Conservation (phyloP, 2,113 vertebrate species). For the Uria aalge region DNA sequence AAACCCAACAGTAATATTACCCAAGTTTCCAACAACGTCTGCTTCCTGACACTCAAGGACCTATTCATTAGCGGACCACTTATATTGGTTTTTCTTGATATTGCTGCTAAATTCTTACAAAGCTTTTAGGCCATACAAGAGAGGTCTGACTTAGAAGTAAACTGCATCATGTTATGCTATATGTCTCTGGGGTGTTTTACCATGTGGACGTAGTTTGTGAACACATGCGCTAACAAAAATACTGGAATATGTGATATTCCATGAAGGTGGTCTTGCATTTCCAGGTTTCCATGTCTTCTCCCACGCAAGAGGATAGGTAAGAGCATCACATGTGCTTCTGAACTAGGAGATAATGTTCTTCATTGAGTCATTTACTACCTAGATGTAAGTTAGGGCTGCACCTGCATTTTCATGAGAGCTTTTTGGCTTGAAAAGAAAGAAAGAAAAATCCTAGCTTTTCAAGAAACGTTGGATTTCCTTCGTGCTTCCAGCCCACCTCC, state of each 20-base stretch:
- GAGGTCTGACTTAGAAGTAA: slow-evolving; percentile 22
- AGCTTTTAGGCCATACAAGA: slow-evolving; percentile 34
- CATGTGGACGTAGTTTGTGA: slow-evolving; percentile 7
- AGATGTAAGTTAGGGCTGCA: not conserved
- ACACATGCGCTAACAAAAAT: slow-evolving; percentile 2
- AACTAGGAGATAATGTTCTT: not conserved
- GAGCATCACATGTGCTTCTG: not conserved
- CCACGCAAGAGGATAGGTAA: not conserved
- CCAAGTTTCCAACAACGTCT: slow-evolving; percentile 52
- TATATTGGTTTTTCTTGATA: slow-evolving; percentile 23
- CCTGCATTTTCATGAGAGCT: not conserved
- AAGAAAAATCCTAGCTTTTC: not conserved
- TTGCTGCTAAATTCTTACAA: slow-evolving; percentile 47
- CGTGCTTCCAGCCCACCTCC: not conserved
- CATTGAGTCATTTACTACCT: not conserved
- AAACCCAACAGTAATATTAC: slow-evolving; percentile 62
- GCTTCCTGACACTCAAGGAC: slow-evolving; percentile 63
- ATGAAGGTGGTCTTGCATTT: slow-evolving; percentile 8
- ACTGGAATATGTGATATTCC: not conserved
- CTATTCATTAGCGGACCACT: slow-evolving; percentile 50
- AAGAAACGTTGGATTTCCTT: not conserved
- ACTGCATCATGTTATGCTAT: slow-evolving; percentile 26
- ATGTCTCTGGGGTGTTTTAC: slow-evolving; percentile 8
- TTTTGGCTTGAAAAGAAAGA: not conserved
- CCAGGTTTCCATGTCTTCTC: not conserved